phyloP scores from a whole-genome alignment of 1,140 invertebrate genomes.

The Neodiprion virginianus region DNA sequence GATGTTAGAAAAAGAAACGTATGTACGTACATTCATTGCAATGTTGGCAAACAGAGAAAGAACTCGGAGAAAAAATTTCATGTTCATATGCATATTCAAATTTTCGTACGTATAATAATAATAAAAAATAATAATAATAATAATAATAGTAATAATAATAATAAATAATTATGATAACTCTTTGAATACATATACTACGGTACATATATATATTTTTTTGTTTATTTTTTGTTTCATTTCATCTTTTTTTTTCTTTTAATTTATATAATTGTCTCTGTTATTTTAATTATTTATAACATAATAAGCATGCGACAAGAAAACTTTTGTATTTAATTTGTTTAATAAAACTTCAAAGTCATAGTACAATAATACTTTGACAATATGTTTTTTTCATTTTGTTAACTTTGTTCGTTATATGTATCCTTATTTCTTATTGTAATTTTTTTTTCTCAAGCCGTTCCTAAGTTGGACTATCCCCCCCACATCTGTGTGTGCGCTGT shows the following conservation, averaged over 20 bases:
- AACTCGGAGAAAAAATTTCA: too few relatives aligned
- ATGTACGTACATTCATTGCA: too few relatives aligned
- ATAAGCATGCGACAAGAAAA: conserved; percentile 30
- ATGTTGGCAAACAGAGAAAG: too few relatives aligned
- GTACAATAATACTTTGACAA: conserved; percentile 40
- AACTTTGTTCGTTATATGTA: neutral
- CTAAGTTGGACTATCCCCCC: too few relatives aligned
- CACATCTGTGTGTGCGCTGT: too few relatives aligned
- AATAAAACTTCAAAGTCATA: conserved; percentile 57
- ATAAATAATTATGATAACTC: neutral
- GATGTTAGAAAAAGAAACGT: too few relatives aligned
- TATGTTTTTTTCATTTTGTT: conserved; percentile 15
- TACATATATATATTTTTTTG: neutral
- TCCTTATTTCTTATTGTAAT: too few relatives aligned
- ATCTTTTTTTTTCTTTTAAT: conserved; percentile 3
- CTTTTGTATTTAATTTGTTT: conserved; percentile 60
- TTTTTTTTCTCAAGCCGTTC: too few relatives aligned
- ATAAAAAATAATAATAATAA: neutral
- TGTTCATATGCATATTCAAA: too few relatives aligned
- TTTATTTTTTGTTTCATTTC: neutral
- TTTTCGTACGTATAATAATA: neutral
- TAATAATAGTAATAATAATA: neutral
- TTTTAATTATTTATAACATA: conserved; percentile 51
- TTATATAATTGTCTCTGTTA: conserved; percentile 23
- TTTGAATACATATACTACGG: too few relatives aligned